phyloP scores from a whole-genome alignment of 2,113 vertebrate genomes.

The Myotis brandtii region DNA sequence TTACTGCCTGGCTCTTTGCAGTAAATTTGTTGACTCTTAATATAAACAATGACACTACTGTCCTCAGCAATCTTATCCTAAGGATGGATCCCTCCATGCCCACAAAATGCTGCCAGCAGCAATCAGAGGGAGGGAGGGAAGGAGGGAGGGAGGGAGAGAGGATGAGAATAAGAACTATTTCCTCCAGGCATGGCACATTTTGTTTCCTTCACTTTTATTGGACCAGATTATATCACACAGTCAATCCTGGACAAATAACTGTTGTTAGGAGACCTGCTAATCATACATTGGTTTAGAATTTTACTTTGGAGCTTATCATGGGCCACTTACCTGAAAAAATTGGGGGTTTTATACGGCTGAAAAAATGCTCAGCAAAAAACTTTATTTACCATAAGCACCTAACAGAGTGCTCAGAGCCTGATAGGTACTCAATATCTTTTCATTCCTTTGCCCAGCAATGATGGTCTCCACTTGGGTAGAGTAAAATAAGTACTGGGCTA shows the following conservation, averaged over 20 bases:
- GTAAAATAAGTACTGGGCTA: background rate
- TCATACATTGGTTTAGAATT: background rate
- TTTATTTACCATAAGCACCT: background rate
- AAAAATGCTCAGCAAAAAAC: background rate
- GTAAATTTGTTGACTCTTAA: background rate
- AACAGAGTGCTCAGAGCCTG: background rate
- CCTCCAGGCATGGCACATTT: background rate
- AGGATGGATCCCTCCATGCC: background rate
- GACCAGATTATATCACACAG: background rate
- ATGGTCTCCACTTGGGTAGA: background rate
- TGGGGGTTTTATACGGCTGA: background rate
- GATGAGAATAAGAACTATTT: background rate
- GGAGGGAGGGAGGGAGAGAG: too few relatives aligned
- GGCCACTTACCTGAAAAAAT: background rate
- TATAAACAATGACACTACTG: background rate
- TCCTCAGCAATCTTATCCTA: conserved; percentile 23
- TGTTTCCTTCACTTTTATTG: background rate
- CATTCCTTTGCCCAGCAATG: background rate
- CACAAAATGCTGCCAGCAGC: background rate
- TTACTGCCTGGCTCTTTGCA: background rate
- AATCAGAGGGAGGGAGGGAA: too few relatives aligned
- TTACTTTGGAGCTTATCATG: background rate
- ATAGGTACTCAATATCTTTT: background rate
- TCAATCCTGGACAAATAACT: background rate
- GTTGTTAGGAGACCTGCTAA: background rate